These are phyloP conservation scores for Micromesistius poutassou DNA, from an alignment of 2,797 vertebrate species.

Conservation along the genomic window DNA sequence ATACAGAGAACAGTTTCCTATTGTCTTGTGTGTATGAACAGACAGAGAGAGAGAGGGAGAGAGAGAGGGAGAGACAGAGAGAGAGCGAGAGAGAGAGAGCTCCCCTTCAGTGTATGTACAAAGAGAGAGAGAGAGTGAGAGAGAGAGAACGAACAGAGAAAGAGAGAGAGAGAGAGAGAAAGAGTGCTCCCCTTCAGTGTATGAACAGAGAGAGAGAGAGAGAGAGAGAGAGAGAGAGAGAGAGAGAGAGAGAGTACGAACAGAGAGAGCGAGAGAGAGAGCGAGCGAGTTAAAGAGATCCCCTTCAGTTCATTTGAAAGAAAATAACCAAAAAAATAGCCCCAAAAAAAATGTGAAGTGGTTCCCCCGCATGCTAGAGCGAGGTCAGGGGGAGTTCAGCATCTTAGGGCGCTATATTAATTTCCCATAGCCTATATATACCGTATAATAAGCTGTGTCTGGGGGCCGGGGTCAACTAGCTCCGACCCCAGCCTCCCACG, in stretches of 20 bases:
- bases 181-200: no score
- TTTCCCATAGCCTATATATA: no score
- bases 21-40: neutral
- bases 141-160: no score
- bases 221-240: neutral
- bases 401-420: slow-evolving; percentile 22
- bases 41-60: neutral
- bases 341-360: slow-evolving; percentile 38
- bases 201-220: neutral
- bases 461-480: no score
- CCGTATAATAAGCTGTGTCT: no score
- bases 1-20: slow-evolving; percentile 13
- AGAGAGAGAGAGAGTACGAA: no score
- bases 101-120: neutral
- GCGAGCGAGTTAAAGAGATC: neutral
- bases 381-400: slow-evolving; percentile 43
- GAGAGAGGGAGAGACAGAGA: no score
- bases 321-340: neutral
- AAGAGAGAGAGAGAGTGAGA: neutral
- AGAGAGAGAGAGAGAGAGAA: neutral
- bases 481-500: no score
- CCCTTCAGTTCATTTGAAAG: neutral
- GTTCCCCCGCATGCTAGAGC: slow-evolving; percentile 21
- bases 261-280: no score
- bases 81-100: neutral